phyloP scores from a whole-genome alignment of 2,797 vertebrate genomes.

The Scolopax bukidnonensis region DNA sequence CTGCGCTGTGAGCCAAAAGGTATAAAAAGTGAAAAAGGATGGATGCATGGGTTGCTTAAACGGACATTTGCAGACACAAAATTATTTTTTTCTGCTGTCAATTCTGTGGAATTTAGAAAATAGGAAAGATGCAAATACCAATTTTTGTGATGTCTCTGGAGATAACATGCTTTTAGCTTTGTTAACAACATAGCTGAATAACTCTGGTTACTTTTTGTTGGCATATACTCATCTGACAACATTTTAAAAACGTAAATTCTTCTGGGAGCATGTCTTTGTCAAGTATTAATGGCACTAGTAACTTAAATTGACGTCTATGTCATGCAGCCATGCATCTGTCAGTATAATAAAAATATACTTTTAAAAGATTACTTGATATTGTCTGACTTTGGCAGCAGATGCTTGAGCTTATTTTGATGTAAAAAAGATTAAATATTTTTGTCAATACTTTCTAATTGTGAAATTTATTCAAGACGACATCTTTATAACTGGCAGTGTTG shows the following conservation, averaged over 20 bases:
- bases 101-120: not conserved
- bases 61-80: not conserved
- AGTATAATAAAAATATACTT: constrained; percentile 67
- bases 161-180: constrained; percentile 50
- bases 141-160: constrained; percentile 40
- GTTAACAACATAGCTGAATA: constrained; percentile 40
- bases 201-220: constrained; percentile 44
- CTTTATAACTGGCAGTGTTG: constrained; percentile 49
- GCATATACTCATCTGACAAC: constrained; percentile 56
- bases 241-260: constrained; percentile 60
- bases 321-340: constrained; percentile 69
- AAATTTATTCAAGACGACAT: constrained; percentile 64
- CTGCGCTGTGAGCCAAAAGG: not conserved
- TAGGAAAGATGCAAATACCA: not conserved
- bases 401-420: constrained; percentile 69
- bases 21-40: not conserved
- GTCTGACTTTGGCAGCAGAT: constrained; percentile 68
- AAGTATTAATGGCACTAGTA: constrained; percentile 68
- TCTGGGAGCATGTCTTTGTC: constrained; percentile 65
- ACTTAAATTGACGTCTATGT: constrained; percentile 72
- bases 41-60: not conserved
- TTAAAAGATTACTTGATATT: constrained; percentile 64
- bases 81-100: constrained; percentile 24
- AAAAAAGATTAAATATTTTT: constrained; percentile 71
- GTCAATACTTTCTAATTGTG: constrained; percentile 70